Evolutionary conservation across 2,797 vertebrate species (phyloP).

Genomic region (Helicolenus hilgendorfi): DNA sequence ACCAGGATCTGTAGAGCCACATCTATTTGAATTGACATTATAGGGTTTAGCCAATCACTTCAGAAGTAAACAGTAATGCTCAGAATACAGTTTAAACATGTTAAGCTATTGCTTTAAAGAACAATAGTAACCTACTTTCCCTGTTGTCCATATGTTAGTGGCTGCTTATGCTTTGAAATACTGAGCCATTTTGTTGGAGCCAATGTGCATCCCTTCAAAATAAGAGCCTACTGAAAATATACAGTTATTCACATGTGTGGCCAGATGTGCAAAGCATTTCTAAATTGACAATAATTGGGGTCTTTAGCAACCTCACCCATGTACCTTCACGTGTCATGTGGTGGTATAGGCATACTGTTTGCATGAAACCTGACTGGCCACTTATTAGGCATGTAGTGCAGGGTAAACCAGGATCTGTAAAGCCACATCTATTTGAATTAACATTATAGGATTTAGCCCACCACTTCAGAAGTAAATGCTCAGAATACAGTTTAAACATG

Average conservation of each 20-base stretch:
- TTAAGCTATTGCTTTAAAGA: neutral
- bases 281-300: neutral
- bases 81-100: neutral
- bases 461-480: neutral
- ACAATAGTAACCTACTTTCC: neutral
- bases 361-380: neutral
- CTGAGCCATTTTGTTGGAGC: neutral
- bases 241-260: neutral
- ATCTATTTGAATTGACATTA: neutral
- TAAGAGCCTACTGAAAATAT: neutral
- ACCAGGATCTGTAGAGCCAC: neutral
- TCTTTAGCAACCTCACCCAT: neutral
- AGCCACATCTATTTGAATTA: neutral
- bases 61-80: neutral
- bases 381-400: neutral
- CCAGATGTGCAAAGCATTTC: neutral
- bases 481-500: neutral
- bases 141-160: conserved; percentile 5
- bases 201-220: conserved; percentile 16
- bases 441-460: neutral
- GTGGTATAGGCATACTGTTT: neutral
- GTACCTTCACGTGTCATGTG: neutral
- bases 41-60: neutral
- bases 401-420: neutral
- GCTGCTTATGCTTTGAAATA: neutral